phyloP scores from a whole-genome alignment of 1,140 invertebrate genomes.

The Himalopsyche phryganea region DNA sequence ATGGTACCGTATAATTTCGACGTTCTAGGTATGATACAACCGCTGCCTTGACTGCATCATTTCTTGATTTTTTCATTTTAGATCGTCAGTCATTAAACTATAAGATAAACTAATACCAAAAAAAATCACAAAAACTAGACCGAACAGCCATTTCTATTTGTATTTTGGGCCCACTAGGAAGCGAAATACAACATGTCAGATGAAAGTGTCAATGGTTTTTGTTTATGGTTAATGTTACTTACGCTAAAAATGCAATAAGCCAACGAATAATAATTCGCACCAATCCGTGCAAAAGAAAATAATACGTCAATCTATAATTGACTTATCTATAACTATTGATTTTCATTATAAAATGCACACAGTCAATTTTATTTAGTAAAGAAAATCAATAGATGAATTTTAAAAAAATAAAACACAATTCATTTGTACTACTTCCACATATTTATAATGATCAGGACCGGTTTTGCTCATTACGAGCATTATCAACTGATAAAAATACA shows the following conservation, averaged over 20 bases:
- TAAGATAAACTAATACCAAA: slow-evolving; percentile 11
- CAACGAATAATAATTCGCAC: no score
- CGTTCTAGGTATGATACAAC: slow-evolving; percentile 52
- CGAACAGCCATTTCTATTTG: slow-evolving; percentile 24
- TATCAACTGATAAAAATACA: no score
- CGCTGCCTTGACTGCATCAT: slow-evolving; percentile 51
- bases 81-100: slow-evolving; percentile 5
- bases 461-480: no score
- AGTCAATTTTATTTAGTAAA: no score
- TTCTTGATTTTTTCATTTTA: slow-evolving; percentile 40
- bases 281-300: no score
- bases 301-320: no score
- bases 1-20: slow-evolving; percentile 50
- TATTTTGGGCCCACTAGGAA: slow-evolving; percentile 19
- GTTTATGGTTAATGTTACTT: background rate
- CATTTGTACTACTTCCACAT: no score
- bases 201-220: slow-evolving; percentile 14
- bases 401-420: no score
- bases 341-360: no score
- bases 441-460: no score
- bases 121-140: slow-evolving; percentile 7
- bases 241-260: background rate
- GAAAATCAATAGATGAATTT: no score
- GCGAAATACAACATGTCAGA: slow-evolving; percentile 11
- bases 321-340: no score